Conservation (phyloP, 2,113 vertebrate genomes). For the Chiloscyllium plagiosum region DNA sequence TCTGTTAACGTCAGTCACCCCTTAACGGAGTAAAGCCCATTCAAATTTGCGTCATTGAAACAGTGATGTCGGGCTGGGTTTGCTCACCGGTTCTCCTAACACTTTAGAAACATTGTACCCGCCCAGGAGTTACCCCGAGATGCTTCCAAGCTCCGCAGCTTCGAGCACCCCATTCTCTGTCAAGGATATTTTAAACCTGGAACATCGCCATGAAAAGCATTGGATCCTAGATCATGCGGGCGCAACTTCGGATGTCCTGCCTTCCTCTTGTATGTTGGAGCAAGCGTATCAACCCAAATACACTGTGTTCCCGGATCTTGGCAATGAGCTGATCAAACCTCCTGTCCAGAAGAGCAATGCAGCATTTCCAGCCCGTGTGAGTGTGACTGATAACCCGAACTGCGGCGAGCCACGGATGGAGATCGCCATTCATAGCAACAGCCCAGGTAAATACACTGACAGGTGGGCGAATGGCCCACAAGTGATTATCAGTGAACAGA, state of each 20-base stretch:
- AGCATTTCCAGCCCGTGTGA: not conserved
- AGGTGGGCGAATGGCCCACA: not conserved
- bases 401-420: not conserved
- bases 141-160: not conserved
- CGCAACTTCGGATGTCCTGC: not conserved
- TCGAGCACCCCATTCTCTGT: conserved; percentile 27
- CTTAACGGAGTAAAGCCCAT: not conserved
- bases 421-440: not conserved
- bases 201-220: not conserved
- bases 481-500: not conserved
- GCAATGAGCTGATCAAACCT: not conserved
- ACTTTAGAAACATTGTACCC: not conserved
- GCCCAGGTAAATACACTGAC: not conserved
- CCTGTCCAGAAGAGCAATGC: not conserved
- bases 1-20: conserved; percentile 25
- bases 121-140: not conserved
- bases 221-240: not conserved
- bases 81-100: not conserved
- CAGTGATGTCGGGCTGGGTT: not conserved
- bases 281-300: not conserved
- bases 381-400: not conserved
- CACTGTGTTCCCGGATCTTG: not conserved
- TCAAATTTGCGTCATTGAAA: not conserved
- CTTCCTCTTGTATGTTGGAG: conserved; percentile 24
- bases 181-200: conserved; percentile 20